phyloP scores from a whole-genome alignment of 2,113 vertebrate genomes.

The Solea senegalensis region DNA sequence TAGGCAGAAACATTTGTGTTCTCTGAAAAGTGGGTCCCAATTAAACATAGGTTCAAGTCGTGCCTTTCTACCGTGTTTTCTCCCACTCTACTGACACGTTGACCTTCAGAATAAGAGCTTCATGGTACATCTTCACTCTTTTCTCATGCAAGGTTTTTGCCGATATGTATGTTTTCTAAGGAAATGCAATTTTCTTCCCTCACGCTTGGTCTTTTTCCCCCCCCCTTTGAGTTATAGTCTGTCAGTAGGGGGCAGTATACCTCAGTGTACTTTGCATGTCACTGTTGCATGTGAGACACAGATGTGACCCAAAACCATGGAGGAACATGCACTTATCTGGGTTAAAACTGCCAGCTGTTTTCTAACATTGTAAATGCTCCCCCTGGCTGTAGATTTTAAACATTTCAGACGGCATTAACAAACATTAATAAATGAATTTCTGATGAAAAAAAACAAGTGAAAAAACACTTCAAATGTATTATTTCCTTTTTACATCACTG shows the following conservation, averaged over 20 bases:
- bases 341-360: conserved; percentile 49
- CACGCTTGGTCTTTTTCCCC: conserved; percentile 20
- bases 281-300: conserved; percentile 14
- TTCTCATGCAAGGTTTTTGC: background rate
- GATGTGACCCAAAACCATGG: conserved; percentile 40
- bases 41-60: background rate
- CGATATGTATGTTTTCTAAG: background rate
- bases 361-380: background rate
- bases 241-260: conserved; percentile 53
- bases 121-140: background rate
- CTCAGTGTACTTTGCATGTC: background rate
- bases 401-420: background rate
- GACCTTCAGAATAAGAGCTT: background rate
- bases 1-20: too few species aligned
- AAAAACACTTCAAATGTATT: background rate
- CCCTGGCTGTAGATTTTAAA: background rate
- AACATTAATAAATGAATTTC: background rate
- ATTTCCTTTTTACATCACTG: background rate
- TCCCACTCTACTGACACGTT: background rate
- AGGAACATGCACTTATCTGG: conserved; percentile 33
- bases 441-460: too few species aligned
- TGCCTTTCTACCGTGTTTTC: background rate
- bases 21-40: too few species aligned
- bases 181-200: background rate
- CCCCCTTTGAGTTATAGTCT: conserved; percentile 18